A percentile compares a stretch with the other conserved stretches of the same genome.
Evolutionary conservation across 2,113 vertebrate species (phyloP).

Genomic region (Leptosomus discolor): DNA sequence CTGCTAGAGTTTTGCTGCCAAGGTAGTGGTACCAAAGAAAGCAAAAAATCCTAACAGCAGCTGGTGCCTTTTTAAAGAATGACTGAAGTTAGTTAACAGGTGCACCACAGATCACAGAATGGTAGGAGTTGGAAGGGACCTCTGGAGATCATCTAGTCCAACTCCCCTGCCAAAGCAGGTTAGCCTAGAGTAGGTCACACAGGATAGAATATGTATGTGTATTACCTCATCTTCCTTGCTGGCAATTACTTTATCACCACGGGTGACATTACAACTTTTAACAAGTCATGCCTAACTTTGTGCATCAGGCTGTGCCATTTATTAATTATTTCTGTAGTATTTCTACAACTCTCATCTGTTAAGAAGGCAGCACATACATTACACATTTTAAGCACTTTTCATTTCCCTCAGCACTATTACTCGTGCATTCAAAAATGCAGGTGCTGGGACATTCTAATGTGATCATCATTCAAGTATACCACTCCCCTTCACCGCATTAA

Average conservation of each 20-base stretch:
- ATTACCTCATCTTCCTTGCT: neutral
- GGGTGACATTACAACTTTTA: neutral
- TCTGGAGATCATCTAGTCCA: too few relatives aligned
- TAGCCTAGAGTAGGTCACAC: too few relatives aligned
- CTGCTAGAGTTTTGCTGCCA: neutral
- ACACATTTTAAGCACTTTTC: neutral
- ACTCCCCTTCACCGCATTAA: neutral
- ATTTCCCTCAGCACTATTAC: neutral
- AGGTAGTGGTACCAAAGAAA: neutral
- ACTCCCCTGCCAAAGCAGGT: too few relatives aligned
- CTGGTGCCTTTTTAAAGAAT: neutral
- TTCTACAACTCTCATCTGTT: neutral
- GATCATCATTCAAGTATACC: neutral
- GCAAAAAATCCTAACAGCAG: neutral
- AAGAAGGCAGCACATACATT: neutral
- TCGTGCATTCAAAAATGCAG: conserved; percentile 18
- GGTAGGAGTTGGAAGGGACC: too few relatives aligned
- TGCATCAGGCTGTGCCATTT: neutral
- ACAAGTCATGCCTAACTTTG: neutral
- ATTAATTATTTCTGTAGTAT: neutral
- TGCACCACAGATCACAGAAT: neutral
- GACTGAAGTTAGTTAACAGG: neutral
- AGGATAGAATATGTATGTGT: neutral
- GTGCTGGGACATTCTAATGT: neutral
- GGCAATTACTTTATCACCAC: neutral